Conservation (phyloP, 2,113 vertebrate species). For the Dendrocopos noguchii region DNA sequence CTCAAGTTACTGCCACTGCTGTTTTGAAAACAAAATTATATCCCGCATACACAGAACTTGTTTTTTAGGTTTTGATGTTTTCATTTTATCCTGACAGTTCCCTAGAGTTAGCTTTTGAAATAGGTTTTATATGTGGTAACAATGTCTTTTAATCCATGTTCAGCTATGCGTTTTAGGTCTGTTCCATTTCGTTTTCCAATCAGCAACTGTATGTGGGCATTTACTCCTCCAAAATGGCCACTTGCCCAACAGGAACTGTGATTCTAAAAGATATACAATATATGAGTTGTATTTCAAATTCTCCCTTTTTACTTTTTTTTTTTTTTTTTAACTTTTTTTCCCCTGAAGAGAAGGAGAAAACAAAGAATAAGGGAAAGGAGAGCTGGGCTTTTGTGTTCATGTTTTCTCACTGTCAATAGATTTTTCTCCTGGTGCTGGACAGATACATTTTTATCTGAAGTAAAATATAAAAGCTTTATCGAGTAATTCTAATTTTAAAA, state of each 20-base stretch:
- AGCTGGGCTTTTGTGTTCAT: neutral
- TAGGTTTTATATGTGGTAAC: neutral
- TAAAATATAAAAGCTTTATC: neutral
- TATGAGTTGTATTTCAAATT: neutral
- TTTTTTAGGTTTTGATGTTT: neutral
- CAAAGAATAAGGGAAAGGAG: neutral
- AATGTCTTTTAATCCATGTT: neutral
- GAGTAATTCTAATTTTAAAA: neutral
- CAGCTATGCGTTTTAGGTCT: neutral
- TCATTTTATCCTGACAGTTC: neutral
- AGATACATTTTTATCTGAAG: neutral
- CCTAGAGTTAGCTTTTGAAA: neutral
- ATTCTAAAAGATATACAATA: neutral
- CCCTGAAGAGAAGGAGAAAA: neutral
- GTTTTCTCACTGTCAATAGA: neutral
- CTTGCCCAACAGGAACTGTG: conserved; percentile 16
- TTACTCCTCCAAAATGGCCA: neutral
- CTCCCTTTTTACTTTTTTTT: neutral
- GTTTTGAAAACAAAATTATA: neutral
- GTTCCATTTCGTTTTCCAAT: neutral
- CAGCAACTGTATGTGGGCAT: neutral
- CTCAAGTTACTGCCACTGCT: neutral
- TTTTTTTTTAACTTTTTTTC: neutral
- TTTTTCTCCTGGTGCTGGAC: neutral
- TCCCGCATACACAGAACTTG: neutral